Evolutionary conservation across 2,888 invertebrate species (phyloP), one percentile per base, ranked within the genome.

Genomic region (Mycogona germanica): DNA sequence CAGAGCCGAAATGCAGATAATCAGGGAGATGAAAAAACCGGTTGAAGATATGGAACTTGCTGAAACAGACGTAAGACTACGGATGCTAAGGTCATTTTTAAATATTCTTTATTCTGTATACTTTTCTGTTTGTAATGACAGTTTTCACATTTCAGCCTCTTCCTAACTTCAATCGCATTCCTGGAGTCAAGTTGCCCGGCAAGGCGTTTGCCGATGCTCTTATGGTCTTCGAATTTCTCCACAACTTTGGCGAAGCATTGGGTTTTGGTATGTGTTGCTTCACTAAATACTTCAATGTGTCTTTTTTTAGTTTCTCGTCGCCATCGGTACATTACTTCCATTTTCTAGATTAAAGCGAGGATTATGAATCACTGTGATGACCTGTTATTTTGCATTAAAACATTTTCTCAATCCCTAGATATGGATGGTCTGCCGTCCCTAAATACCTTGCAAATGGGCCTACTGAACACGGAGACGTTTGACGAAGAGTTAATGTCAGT

Each of bases 201-300:
- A 82, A 86, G 66, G 92, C 93, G 0, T 88, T 93, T 74, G 85
- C 88, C 0, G 88, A 96, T 70, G 76, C 87, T 41, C 74, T 97
- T 23, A 95, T 96, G 84, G 85, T 91, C n/a, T 86, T 87, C 66
- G 96, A 97, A 73, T 97, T 97, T 69, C 75, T 96, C 60, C 87
- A 93, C 65, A 96, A 93, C 73, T 97, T 97, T 67, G 91, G 89
- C 6, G 88, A 89, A 70, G 89, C 91, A 0, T 75, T 97, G 1
- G 93, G 92, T 52, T 91, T 96, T 65, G 87, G 87, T 88, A 66
- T 77, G 81, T 68, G 7, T 28, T 28, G 23, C 46, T 19, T 4
- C 40, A 35, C 37, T 49, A 42, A 38, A 53, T 42, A 21, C 53
- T 32, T 32, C 12, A n/a, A n/a, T n/a, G n/a, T n/a, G n/a, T n/a